Evolutionary conservation across 2,113 vertebrate species (phyloP).

Genomic region (Triplophysa siluroides): DNA sequence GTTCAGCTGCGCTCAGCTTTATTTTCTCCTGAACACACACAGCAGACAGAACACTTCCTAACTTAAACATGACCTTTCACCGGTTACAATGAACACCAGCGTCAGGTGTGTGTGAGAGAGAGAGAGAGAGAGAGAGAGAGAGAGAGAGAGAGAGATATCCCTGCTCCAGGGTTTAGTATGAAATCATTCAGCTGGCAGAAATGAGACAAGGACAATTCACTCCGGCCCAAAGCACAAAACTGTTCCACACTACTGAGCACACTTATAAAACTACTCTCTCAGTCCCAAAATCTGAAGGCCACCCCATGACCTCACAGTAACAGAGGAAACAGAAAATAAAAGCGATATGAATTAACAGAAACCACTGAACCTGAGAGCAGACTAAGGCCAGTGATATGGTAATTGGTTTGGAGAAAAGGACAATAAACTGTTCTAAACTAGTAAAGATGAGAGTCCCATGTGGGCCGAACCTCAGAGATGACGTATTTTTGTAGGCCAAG

Average conservation of each 20-base stretch:
- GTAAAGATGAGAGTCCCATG: no score
- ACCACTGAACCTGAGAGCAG: no score
- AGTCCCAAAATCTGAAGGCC: background rate
- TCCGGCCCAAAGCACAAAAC: constrained; percentile 9
- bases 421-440: no score
- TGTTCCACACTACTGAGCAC: background rate
- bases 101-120: background rate
- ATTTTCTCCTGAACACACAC: background rate
- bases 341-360: no score
- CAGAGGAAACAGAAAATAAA: background rate
- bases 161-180: background rate
- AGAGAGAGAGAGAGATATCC: background rate
- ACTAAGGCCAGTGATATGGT: no score
- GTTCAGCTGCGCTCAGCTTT: background rate
- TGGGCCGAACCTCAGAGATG: no score
- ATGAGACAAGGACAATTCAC: constrained; percentile 1
- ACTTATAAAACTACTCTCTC: background rate
- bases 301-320: background rate
- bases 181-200: background rate
- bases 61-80: constrained; percentile 12
- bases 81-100: background rate
- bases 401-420: no score
- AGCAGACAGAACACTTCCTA: background rate
- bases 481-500: no score
- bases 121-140: background rate